phyloP scores from a whole-genome alignment of 2,797 vertebrate genomes.

The Remorina albescens region DNA sequence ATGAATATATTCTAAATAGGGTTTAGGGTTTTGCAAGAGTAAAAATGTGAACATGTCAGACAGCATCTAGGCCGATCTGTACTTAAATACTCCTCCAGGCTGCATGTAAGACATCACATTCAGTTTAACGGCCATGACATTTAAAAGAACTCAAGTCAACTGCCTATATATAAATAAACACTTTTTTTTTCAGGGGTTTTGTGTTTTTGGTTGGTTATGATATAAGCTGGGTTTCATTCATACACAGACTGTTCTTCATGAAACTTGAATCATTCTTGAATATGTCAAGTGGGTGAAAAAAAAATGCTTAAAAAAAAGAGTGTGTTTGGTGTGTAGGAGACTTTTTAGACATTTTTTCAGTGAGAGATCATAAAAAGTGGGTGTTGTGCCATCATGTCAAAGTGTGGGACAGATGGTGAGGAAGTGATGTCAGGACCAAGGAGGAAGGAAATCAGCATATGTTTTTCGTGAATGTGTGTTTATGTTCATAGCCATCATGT shows the following conservation, averaged over 20 bases:
- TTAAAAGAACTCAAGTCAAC: constrained; percentile 57
- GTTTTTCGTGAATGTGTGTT: constrained; percentile 22
- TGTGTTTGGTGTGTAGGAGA: neutral
- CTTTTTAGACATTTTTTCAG: constrained; percentile 4
- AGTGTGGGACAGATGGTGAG: constrained; percentile 30
- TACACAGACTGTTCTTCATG: neutral
- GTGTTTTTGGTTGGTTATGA: constrained; percentile 35
- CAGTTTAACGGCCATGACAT: constrained; percentile 64
- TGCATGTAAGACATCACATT: constrained; percentile 54
- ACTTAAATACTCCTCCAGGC: constrained; percentile 40
- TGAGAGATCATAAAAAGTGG: constrained; percentile 30
- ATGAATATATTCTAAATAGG: constrained; percentile 30
- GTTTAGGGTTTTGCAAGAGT: constrained; percentile 28
- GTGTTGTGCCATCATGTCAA: constrained; percentile 11
- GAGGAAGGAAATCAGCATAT: constrained; percentile 20
- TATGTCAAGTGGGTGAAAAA: constrained; percentile 1
- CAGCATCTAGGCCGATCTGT: constrained; percentile 15
- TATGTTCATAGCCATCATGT: constrained; percentile 24
- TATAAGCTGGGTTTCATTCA: constrained; percentile 24
- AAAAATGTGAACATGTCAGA: constrained; percentile 45
- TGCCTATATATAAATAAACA: constrained; percentile 35
- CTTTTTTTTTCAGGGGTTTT: neutral
- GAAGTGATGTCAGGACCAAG: constrained; percentile 21
- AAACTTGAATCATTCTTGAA: constrained; percentile 22
- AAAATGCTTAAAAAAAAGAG: constrained; percentile 6